phyloP scores from a whole-genome alignment of 2,113 vertebrate species.

The Leptosomus discolor region DNA sequence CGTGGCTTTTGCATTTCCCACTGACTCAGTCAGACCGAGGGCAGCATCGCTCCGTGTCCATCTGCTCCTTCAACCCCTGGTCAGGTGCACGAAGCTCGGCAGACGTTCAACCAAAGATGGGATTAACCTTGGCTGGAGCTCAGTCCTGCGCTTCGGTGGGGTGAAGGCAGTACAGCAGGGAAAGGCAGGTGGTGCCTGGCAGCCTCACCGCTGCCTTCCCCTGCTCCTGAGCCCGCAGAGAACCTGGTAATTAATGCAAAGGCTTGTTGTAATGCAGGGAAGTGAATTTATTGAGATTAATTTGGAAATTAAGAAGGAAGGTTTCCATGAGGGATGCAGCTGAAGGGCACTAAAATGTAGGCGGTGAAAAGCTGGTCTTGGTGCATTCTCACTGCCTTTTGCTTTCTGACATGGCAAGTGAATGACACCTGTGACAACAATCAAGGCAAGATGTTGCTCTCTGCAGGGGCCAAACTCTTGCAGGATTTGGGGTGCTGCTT shows the following conservation, averaged over 20 bases:
- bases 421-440: neutral
- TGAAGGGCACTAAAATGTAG: neutral
- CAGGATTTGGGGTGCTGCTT: neutral
- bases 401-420: neutral
- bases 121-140: neutral
- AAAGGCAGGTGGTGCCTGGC: neutral
- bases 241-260: neutral
- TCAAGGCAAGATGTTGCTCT: neutral
- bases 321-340: neutral
- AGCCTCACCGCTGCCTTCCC: rapidly evolving
- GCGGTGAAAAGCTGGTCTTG: neutral
- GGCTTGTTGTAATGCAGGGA: neutral
- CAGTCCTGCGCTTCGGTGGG: neutral
- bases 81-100: rapidly evolving
- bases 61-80: neutral
- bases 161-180: too few species aligned
- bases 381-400: neutral
- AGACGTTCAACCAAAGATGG: neutral
- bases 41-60: rapidly evolving
- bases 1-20: neutral
- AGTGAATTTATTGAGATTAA: neutral
- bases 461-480: neutral
- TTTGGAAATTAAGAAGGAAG: neutral
- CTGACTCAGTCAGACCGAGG: rapidly evolving
- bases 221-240: neutral